Conservation (phyloP, 2,888 invertebrate genomes). For the Mesodorylaimus sp. region DNA sequence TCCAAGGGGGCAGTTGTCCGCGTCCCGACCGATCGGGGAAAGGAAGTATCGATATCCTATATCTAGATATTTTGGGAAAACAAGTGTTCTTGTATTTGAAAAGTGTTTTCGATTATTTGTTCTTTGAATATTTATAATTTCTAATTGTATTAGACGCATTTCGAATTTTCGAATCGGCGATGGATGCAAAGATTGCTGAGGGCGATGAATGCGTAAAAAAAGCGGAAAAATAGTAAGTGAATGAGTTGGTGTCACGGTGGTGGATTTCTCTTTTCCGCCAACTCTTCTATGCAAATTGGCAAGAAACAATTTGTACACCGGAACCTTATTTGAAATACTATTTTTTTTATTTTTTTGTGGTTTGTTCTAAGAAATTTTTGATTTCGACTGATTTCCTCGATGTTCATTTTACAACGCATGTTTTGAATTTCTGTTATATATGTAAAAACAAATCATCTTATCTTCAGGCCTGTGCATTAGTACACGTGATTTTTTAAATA, state of each 20-base stretch:
- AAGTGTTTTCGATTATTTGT: too few species aligned
- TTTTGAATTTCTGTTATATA: neutral
- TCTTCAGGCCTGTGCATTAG: neutral
- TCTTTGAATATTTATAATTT: too few species aligned
- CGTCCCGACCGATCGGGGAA: too few species aligned
- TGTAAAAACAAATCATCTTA: neutral
- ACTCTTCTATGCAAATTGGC: too few species aligned
- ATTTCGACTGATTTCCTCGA: neutral
- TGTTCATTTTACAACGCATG: neutral
- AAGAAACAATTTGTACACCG: neutral
- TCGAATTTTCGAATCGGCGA: too few species aligned
- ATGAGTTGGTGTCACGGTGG: too few species aligned
- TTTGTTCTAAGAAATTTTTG: neutral
- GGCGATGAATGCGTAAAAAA: constrained; percentile 22
- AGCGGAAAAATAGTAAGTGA: constrained; percentile 23
- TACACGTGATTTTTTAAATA: neutral
- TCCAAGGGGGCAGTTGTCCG: too few species aligned
- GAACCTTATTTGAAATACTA: neutral
- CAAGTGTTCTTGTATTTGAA: too few species aligned
- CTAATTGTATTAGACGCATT: too few species aligned
- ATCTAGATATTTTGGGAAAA: too few species aligned
- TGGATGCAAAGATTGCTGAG: constrained; percentile 16
- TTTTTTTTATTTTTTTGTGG: neutral
- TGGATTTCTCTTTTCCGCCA: too few species aligned
- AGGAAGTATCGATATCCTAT: too few species aligned